These are phyloP conservation scores for Apamea sordens DNA, from an alignment of 2,888 invertebrate genomes.

Conservation along the genomic window DNA sequence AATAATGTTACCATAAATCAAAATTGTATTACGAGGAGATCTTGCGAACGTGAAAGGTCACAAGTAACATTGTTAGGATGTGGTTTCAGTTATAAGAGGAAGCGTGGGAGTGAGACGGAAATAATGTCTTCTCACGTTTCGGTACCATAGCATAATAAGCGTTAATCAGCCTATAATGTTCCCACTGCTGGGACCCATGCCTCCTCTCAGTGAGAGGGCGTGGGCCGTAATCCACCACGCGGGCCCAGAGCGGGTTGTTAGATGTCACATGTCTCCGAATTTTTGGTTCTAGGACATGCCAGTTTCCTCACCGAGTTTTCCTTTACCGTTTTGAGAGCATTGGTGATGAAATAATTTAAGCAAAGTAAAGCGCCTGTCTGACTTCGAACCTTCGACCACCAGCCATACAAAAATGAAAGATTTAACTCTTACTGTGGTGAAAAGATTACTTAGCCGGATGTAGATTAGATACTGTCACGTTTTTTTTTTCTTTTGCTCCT, in stretches of 20 bases:
- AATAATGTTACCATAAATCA: constrained; percentile 91
- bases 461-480: not conserved
- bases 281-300: no score
- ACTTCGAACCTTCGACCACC: not conserved
- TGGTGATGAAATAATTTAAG: not conserved
- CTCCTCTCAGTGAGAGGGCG: not conserved
- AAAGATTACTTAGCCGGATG: not conserved
- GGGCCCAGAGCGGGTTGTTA: not conserved
- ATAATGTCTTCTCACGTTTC: not conserved
- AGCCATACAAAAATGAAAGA: not conserved
- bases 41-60: constrained; percentile 35
- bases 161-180: not conserved
- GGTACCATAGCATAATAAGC: not conserved
- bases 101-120: not conserved
- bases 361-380: no score
- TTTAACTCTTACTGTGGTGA: not conserved
- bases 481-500: not conserved
- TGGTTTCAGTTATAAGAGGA: not conserved
- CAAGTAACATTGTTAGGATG: constrained; percentile 2
- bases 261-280: not conserved
- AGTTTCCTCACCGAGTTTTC: not conserved
- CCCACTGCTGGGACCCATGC: not conserved
- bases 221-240: not conserved
- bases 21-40: constrained; percentile 92
- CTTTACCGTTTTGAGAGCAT: no score